phyloP scores from a whole-genome alignment of 1,140 invertebrate genomes.

The Drosophila bipectinata region DNA sequence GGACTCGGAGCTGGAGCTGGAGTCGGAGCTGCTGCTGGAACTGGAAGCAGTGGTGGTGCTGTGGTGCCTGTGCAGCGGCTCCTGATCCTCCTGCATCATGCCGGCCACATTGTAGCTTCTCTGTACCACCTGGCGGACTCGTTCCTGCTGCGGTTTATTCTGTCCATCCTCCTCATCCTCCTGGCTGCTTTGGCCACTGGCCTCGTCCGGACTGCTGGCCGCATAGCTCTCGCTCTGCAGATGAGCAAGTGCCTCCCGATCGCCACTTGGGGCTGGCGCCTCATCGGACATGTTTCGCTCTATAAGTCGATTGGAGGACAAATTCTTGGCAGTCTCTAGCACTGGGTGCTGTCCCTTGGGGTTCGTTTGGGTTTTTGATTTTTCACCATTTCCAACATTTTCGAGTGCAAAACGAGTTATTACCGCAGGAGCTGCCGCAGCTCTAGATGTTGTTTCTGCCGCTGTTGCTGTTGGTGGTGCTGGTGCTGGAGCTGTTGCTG shows the following conservation, averaged over 20 bases:
- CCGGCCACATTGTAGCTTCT: slow-evolving; percentile 84
- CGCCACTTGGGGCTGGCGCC: slow-evolving; percentile 14
- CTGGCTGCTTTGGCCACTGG: slow-evolving; percentile 41
- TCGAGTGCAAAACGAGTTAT: slow-evolving; percentile 83
- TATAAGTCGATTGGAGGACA: slow-evolving; percentile 61
- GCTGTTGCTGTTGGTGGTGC: slow-evolving; percentile 35
- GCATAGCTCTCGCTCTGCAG: slow-evolving; percentile 77
- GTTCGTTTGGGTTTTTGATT: slow-evolving; percentile 43
- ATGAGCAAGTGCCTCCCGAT: slow-evolving; percentile 20
- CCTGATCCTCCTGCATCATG: slow-evolving; percentile 83
- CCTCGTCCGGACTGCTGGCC: slow-evolving; percentile 66
- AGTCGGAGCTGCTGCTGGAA: slow-evolving; percentile 24
- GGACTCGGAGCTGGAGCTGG: slow-evolving; percentile 72
- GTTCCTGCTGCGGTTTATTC: slow-evolving; percentile 59
- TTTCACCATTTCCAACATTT: slow-evolving; percentile 84
- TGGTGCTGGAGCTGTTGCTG: slow-evolving; percentile 21
- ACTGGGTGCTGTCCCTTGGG: slow-evolving; percentile 65
- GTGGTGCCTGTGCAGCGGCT: slow-evolving; percentile 59
- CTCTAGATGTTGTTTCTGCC: slow-evolving; percentile 40
- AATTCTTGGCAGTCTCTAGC: slow-evolving; percentile 58
- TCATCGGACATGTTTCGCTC: slow-evolving; percentile 53
- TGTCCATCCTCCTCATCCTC: slow-evolving; percentile 26
- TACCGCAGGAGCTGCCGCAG: slow-evolving; percentile 62
- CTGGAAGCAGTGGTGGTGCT: slow-evolving; percentile 55
- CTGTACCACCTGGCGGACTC: neutral